Evolutionary conservation across 2,888 invertebrate genomes (phyloP).

Genomic region (Anthrax anthrax): DNA sequence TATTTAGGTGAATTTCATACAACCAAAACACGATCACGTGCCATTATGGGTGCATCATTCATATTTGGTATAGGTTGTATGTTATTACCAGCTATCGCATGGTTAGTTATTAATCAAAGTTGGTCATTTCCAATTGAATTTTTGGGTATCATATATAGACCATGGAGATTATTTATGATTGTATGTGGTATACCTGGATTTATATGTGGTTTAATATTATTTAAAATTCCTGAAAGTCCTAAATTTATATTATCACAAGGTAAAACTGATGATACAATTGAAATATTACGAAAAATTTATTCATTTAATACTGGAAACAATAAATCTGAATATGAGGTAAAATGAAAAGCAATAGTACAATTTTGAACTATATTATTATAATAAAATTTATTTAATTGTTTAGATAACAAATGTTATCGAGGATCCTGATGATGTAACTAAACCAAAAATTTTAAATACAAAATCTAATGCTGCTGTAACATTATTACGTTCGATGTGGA

Average conservation of each 20-base stretch:
- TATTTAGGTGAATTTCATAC: conserved; percentile 41
- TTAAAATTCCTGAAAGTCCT: conserved; percentile 28
- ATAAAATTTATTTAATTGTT: background rate
- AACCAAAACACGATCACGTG: conserved; percentile 33
- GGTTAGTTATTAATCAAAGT: conserved; percentile 26
- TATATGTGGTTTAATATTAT: conserved; percentile 21
- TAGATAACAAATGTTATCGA: background rate
- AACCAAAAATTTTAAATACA: background rate
- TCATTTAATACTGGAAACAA: conserved; percentile 19
- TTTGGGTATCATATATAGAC: conserved; percentile 22
- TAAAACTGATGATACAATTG: conserved; percentile 18
- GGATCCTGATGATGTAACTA: background rate
- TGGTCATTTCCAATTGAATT: conserved; percentile 22
- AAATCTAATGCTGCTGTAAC: conserved; percentile 2
- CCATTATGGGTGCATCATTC: conserved; percentile 27
- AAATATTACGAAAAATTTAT: conserved; percentile 21
- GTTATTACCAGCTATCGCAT: conserved; percentile 26
- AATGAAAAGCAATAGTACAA: too few species aligned
- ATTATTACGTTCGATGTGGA: conserved; percentile 23
- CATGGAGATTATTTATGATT: conserved; percentile 28
- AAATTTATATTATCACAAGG: conserved; percentile 25
- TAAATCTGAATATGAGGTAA: conserved; percentile 18
- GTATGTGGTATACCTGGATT: conserved; percentile 26
- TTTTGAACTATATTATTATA: too few species aligned
- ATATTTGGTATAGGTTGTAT: conserved; percentile 28